A percentile compares a stretch with the other conserved stretches of the same genome.
These are phyloP conservation scores for Patella vulgata DNA, from an alignment of 1,140 invertebrate genomes.

Conservation along the genomic window DNA sequence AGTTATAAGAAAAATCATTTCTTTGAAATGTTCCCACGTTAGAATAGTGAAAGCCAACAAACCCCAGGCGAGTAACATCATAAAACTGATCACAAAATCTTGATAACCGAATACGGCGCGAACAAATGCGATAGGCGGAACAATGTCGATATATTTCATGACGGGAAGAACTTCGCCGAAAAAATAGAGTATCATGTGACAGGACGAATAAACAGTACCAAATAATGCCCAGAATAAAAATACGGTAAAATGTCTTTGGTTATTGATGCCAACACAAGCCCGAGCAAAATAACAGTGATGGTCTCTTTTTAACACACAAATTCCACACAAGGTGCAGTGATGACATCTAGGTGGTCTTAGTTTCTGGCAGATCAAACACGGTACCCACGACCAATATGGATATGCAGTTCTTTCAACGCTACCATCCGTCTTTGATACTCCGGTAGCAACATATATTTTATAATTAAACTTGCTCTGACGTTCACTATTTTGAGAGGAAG, in stretches of 20 bases:
- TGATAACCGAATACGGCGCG: slow-evolving; percentile 25
- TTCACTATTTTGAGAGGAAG: not conserved
- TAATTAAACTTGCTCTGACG: slow-evolving; percentile 1
- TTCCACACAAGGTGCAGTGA: slow-evolving; percentile 33
- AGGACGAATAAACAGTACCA: slow-evolving; percentile 10
- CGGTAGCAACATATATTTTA: slow-evolving; percentile 24
- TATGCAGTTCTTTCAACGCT: slow-evolving; percentile 26
- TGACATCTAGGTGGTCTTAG: slow-evolving; percentile 33
- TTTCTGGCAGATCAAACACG: slow-evolving; percentile 37
- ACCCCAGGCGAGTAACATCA: slow-evolving; percentile 19
- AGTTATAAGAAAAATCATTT: slow-evolving; percentile 18
- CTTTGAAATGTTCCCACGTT: slow-evolving; percentile 20
- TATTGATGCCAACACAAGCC: slow-evolving; percentile 89
- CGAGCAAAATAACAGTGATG: slow-evolving; percentile 94
- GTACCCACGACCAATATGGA: slow-evolving; percentile 50
- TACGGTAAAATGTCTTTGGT: slow-evolving; percentile 87
- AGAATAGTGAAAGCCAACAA: slow-evolving; percentile 22
- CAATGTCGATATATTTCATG: slow-evolving; percentile 27
- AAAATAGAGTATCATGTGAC: slow-evolving; percentile 25
- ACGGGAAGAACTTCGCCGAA: slow-evolving; percentile 17
- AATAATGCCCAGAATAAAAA: slow-evolving; percentile 73
- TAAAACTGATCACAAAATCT: not conserved
- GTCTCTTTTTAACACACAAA: slow-evolving; percentile 73
- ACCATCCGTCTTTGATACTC: slow-evolving; percentile 17
- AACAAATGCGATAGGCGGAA: slow-evolving; percentile 14